phyloP scores from a whole-genome alignment of 2,888 invertebrate species.

The Coremacera marginata region DNA sequence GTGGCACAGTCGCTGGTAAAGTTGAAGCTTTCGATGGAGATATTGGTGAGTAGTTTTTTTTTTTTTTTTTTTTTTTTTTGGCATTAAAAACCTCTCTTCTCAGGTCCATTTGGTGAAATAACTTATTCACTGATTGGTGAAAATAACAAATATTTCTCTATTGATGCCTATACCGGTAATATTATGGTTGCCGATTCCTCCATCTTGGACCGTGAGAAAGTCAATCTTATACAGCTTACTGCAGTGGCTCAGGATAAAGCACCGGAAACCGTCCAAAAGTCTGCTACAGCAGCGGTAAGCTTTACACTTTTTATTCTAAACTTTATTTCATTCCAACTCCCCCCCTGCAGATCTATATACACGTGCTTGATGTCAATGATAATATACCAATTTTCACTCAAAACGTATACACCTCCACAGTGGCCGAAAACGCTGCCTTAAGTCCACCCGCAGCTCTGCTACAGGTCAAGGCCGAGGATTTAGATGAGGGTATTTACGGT shows the following conservation, averaged over 20 bases:
- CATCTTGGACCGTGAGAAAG: slow-evolving; percentile 82
- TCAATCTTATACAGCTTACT: slow-evolving; percentile 79
- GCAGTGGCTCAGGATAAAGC: slow-evolving; percentile 87
- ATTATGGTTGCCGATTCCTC: slow-evolving; percentile 81
- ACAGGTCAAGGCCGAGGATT: slow-evolving; percentile 84
- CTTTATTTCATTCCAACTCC: no score
- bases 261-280: slow-evolving; percentile 76
- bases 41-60: slow-evolving; percentile 71
- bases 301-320: neutral
- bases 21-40: slow-evolving; percentile 85
- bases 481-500: slow-evolving; percentile 83
- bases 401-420: slow-evolving; percentile 81
- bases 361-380: slow-evolving; percentile 88
- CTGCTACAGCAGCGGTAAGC: slow-evolving; percentile 80
- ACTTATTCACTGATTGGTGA: slow-evolving; percentile 84
- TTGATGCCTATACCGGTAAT: slow-evolving; percentile 79
- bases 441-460: slow-evolving; percentile 86
- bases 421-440: slow-evolving; percentile 85
- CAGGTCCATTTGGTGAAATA: slow-evolving; percentile 77
- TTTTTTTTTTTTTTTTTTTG: slow-evolving; percentile 40
- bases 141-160: slow-evolving; percentile 79
- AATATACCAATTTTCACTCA: slow-evolving; percentile 86
- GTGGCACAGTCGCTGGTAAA: slow-evolving; percentile 79
- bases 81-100: neutral
- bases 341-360: slow-evolving; percentile 75